phyloP scores from a whole-genome alignment of 2,888 invertebrate species.

The Spodoptera exigua region DNA sequence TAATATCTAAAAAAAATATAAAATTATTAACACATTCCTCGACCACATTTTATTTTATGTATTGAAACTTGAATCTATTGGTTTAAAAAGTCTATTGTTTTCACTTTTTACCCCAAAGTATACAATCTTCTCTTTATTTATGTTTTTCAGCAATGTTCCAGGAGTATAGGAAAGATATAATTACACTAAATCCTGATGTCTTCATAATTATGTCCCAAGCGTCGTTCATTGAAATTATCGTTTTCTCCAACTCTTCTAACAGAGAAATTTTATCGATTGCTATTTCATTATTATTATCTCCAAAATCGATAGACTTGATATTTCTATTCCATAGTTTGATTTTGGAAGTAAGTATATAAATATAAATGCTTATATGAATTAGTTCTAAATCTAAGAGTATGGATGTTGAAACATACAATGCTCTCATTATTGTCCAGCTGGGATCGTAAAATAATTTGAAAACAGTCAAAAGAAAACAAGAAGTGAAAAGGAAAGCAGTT shows the following conservation, averaged over 20 bases:
- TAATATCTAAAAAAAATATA: constrained; percentile 31
- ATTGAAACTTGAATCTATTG: too few relatives aligned
- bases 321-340: constrained; percentile 29
- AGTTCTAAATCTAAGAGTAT: constrained; percentile 40
- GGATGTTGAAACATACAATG: constrained; percentile 23
- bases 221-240: constrained; percentile 15
- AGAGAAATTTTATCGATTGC: constrained; percentile 10
- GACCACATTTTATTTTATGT: too few relatives aligned
- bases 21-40: too few relatives aligned
- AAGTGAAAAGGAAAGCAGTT: not conserved
- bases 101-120: too few relatives aligned
- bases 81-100: too few relatives aligned
- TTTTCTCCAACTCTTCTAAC: constrained; percentile 14
- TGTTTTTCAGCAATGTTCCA: too few relatives aligned
- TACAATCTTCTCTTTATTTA: too few relatives aligned
- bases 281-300: constrained; percentile 17
- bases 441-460: constrained; percentile 35
- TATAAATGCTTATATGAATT: constrained; percentile 16
- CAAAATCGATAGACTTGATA: constrained; percentile 26
- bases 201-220: constrained; percentile 33
- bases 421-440: constrained; percentile 26
- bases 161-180: not conserved
- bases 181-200: constrained; percentile 31
- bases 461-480: constrained; percentile 1
- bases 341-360: constrained; percentile 28